These are phyloP conservation scores for Geococcyx californianus DNA, from an alignment of 2,113 vertebrate species.

Conservation along the genomic window DNA sequence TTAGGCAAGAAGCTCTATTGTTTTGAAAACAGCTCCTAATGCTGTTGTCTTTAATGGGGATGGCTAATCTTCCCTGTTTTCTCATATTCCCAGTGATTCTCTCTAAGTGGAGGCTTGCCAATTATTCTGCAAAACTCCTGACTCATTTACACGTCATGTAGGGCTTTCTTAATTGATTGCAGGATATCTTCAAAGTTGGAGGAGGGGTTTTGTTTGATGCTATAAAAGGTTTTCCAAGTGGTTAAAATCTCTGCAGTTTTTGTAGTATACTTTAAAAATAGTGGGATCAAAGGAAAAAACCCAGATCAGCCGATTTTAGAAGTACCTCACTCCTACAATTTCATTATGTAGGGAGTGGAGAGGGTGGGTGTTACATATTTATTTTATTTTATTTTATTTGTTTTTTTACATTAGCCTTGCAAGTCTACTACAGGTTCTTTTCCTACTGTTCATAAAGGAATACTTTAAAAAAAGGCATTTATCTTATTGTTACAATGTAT, in stretches of 20 bases:
- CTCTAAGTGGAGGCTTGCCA: conserved; percentile 28
- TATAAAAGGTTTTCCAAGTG: conserved; percentile 27
- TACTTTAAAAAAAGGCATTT: not conserved
- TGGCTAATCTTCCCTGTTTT: conserved; percentile 25
- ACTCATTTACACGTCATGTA: conserved; percentile 27
- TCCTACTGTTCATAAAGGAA: not conserved
- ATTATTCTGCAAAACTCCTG: conserved; percentile 50
- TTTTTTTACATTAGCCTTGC: not conserved
- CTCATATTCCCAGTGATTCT: not conserved
- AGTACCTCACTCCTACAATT: not conserved
- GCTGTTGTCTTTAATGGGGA: conserved; percentile 27
- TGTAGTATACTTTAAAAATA: not conserved
- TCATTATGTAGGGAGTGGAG: not conserved
- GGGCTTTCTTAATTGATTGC: conserved; percentile 30
- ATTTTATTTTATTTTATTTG: too few species aligned
- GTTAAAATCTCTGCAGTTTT: not conserved
- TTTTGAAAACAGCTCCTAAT: conserved; percentile 50
- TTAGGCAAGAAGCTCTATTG: not conserved
- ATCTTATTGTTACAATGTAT: not conserved
- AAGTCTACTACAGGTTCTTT: not conserved
- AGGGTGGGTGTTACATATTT: too few species aligned
- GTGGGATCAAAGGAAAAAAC: not conserved
- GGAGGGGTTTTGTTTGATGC: not conserved
- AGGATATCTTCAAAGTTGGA: conserved; percentile 45
- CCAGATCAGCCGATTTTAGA: not conserved